Conservation (phyloP, 2,113 vertebrate genomes). For the Aegypius monachus region DNA sequence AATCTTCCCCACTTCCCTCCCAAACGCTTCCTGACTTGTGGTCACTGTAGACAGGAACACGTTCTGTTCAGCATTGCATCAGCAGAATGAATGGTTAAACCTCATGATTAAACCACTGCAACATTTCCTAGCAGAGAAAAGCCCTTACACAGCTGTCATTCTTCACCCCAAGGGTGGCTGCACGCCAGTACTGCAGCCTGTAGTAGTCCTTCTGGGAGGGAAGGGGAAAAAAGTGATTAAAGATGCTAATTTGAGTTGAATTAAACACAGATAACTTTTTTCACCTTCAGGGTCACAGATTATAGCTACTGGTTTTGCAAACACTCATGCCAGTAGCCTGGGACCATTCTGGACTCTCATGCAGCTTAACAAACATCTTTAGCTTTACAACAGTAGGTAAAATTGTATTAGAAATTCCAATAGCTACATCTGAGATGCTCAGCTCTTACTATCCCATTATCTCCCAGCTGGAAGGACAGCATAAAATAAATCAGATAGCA, state of each 20-base stretch:
- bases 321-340: background rate
- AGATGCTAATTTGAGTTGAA: background rate
- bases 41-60: background rate
- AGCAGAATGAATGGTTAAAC: conserved; percentile 12
- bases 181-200: background rate
- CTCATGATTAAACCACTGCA: background rate
- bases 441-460: background rate
- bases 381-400: background rate
- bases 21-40: conserved; percentile 42
- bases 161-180: background rate
- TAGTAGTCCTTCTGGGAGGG: background rate
- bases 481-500: background rate
- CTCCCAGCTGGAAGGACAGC: background rate
- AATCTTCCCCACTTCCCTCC: conserved; percentile 28
- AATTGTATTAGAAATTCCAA: background rate
- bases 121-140: background rate
- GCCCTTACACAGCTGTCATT: background rate
- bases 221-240: background rate
- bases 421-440: background rate
- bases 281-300: background rate
- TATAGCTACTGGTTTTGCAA: background rate
- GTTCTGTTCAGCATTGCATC: background rate
- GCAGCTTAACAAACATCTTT: background rate
- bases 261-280: background rate
- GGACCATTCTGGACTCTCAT: background rate